Conservation (phyloP, 53 echinoderm and acorn worm species). For the Crossaster papposus region DNA sequence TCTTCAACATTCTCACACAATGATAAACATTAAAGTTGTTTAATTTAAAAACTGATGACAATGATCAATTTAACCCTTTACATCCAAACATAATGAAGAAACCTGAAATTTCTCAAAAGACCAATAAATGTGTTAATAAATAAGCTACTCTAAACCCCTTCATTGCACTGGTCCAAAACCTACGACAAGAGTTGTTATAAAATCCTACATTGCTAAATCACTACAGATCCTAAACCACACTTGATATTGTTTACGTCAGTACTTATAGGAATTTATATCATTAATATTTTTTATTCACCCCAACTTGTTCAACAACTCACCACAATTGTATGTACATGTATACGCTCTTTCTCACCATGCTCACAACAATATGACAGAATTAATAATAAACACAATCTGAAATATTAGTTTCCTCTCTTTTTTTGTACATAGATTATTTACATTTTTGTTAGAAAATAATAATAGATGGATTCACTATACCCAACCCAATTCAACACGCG, state of each 20-base stretch:
- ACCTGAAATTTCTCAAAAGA: neutral
- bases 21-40: neutral
- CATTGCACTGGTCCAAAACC: conserved; percentile 41
- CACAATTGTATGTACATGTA: too few relatives aligned
- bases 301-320: neutral
- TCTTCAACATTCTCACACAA: neutral
- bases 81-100: neutral
- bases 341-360: neutral
- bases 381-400: conserved; percentile 1
- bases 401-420: conserved; percentile 2
- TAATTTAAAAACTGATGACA: too few relatives aligned
- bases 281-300: neutral
- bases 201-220: conserved; percentile 15
- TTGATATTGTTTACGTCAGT: neutral
- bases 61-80: neutral
- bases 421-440: conserved; percentile 47
- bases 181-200: conserved; percentile 19
- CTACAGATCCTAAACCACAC: neutral
- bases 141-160: conserved; percentile 16
- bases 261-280: neutral
- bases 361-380: neutral
- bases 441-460: conserved; percentile 11
- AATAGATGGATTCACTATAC: conserved; percentile 15
- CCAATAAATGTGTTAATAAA: conserved; percentile 38
- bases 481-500: too few relatives aligned